Conservation (phyloP, 1,140 invertebrate genomes). For the Gonioctena quinquepunctata region DNA sequence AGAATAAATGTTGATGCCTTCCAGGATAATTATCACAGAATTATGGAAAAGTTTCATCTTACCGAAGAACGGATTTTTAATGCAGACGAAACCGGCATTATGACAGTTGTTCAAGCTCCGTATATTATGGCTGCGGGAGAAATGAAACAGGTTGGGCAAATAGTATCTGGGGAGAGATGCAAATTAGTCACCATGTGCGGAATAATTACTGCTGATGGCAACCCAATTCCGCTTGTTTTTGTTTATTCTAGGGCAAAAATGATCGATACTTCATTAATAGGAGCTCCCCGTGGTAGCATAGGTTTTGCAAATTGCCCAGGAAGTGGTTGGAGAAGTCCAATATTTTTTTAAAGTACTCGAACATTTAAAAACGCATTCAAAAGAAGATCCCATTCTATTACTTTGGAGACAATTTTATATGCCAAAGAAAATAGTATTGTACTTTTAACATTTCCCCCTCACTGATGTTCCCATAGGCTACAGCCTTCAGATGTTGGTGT, state of each 20-base stretch:
- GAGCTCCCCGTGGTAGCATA: constrained; percentile 49
- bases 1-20: constrained; percentile 39
- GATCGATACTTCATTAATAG: constrained; percentile 29
- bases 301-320: constrained; percentile 50
- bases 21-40: constrained; percentile 30
- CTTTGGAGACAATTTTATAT: constrained; percentile 13
- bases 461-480: constrained; percentile 25
- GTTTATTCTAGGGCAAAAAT: constrained; percentile 37
- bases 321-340: constrained; percentile 40
- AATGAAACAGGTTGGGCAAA: constrained; percentile 50
- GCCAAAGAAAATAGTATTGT: constrained; percentile 45
- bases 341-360: constrained; percentile 32
- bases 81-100: constrained; percentile 54
- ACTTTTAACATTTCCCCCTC: constrained; percentile 57
- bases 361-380: constrained; percentile 52
- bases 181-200: constrained; percentile 48
- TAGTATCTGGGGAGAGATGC: constrained; percentile 52
- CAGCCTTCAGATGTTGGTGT: constrained; percentile 18
- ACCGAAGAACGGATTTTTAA: constrained; percentile 44
- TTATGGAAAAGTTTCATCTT: not conserved
- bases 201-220: constrained; percentile 46
- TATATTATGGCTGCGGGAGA: constrained; percentile 28
- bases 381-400: not conserved
- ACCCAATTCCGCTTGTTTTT: constrained; percentile 45
- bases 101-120: constrained; percentile 48